Evolutionary conservation across 1,140 invertebrate genomes (phyloP).

Genomic region (Zelostemma sp.): DNA sequence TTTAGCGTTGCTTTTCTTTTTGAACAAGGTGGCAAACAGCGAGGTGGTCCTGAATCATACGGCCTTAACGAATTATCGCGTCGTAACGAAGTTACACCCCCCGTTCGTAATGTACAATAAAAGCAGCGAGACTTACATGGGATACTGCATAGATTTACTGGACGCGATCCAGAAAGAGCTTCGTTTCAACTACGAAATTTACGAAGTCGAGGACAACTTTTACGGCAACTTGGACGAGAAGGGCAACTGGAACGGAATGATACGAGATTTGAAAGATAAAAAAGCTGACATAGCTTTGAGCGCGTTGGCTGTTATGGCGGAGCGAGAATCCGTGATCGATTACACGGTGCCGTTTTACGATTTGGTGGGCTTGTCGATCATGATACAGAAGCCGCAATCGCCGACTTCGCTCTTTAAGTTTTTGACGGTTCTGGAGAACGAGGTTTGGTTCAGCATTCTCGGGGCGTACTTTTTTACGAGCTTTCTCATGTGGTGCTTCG

Average conservation of each 20-base stretch:
- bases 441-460: conserved; percentile 92
- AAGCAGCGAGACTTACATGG: conserved; percentile 79
- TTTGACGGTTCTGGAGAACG: conserved; percentile 93
- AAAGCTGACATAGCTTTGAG: conserved; percentile 91
- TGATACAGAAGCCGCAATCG: conserved; percentile 86
- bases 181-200: conserved; percentile 91
- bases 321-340: conserved; percentile 93
- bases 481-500: conserved; percentile 95
- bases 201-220: conserved; percentile 80
- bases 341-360: conserved; percentile 97
- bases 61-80: conserved; percentile 83
- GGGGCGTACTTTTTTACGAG: conserved; percentile 96
- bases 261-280: conserved; percentile 91
- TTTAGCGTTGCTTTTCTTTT: conserved; percentile 29
- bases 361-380: conserved; percentile 92
- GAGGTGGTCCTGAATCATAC: conserved; percentile 80
- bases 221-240: conserved; percentile 90
- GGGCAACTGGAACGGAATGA: conserved; percentile 92
- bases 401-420: conserved; percentile 96
- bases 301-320: conserved; percentile 92
- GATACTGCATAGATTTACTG: conserved; percentile 95
- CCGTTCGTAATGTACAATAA: conserved; percentile 87
- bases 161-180: conserved; percentile 85
- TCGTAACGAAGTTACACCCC: conserved; percentile 84
- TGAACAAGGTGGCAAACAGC: conserved; percentile 76